Evolutionary conservation across 2,797 vertebrate species (phyloP), one percentile per base, ranked within the genome.

Genomic region (Phataginus tricuspis): DNA sequence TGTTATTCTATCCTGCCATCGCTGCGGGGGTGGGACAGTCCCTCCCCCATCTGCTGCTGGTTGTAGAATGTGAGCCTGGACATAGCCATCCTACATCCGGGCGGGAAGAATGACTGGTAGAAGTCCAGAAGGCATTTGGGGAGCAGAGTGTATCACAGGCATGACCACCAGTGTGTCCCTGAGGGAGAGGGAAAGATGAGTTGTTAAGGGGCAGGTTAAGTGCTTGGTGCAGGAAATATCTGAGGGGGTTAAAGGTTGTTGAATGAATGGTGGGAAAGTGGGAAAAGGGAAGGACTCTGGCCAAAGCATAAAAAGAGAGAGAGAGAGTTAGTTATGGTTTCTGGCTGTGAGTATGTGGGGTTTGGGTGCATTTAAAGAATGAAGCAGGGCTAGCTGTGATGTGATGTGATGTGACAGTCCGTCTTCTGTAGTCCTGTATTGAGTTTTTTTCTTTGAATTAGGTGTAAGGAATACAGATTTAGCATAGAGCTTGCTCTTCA

Each of bases 1-100:
- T 98, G 97, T 98, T 97, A 93, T 96, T 97, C 87, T 95, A 96
- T 94, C 92, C 93, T 82, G 93, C 95, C 93, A 93, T 97, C 96
- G 72, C 84, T n/a, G 1, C 34, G 49, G 86, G 69, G 95, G 93
- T 72, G 90, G 75, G 93, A 75, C 93, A 23, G 51, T 94, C 92
- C 95, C 71, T 87, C 92, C 77, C 77, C 71, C 29, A 53, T n/a
- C 57, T 51, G 66, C 23, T 53, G 61, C 86, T 42, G 34, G 68
- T 55, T 84, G 51, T 29, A 85, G 86, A 79, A 39, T 71, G 2
- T 37, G 85, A 92, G 45, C n/a, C 74, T 14, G 15, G 59, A 59
- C 10, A 57, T 49, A 49, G 94, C 68, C n/a, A 68, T 64, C 89
- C 78, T 77, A 7, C 53, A 66, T 80, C 74, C 31, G 37, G 68